Evolutionary conservation across 1,140 invertebrate species (phyloP), one percentile per base, ranked within the genome.

Genomic region (Heliconius congener): DNA sequence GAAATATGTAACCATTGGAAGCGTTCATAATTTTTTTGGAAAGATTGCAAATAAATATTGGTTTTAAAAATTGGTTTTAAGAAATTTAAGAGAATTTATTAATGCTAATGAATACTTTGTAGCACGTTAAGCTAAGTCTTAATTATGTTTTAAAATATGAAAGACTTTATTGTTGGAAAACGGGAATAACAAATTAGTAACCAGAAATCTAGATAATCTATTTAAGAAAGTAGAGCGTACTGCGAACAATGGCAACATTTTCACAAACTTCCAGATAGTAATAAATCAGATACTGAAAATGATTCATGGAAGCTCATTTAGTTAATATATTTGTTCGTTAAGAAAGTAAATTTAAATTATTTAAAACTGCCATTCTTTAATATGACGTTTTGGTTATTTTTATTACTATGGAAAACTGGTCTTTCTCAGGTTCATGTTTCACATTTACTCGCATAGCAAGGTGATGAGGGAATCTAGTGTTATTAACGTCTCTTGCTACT

Each of bases 161-260:
- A 23, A 23, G 23, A 23, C 23, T 23, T 23, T 23, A 23, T 23
- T 23, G 23, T 23, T 23, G 23, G 23, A 23, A 23, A 23, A 23
- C 23, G 23, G 27, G 60, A 66, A 66, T 66, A 66, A 66, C 60
- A 66, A 66, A 66, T 66, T 66, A 66, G 60, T 66, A 66, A 66
- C 60, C 60, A 66, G 60, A 66, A 66, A 66, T 66, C 60, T 66
- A 27, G 23, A 66, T 66, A 66, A 66, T 66, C 60, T 66, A 30
- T 66, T 66, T 66, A 66, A 66, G 60, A 66, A 66, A 66, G 60
- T 66, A 66, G 60, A 66, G 60, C 60, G 60, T 9, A 30, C 23
- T 66, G 11, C 60, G 27, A 66, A 66, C 60, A 66, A 66, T 66
- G 60, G 60, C 23, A 66, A 66, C 23, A 30, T 66, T 66, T 66